A percentile compares a stretch with the other conserved stretches of the same genome.
These are phyloP conservation scores for Proteles cristata DNA, from an alignment of 2,113 vertebrate genomes.

Conservation along the genomic window DNA sequence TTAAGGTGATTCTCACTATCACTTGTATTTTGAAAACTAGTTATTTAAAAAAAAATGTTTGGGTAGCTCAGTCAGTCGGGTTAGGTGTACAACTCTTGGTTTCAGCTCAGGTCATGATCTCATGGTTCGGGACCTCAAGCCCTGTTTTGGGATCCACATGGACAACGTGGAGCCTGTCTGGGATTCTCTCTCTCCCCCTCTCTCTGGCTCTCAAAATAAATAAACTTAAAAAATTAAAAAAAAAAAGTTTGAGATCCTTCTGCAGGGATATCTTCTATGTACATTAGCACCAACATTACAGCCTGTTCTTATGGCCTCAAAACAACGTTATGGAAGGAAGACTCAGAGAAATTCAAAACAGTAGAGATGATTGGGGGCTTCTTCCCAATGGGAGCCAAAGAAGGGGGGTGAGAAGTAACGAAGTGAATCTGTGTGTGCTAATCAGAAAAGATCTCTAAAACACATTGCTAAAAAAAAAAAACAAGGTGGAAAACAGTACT, in stretches of 20 bases:
- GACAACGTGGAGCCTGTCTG: no score
- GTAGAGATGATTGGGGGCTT: background rate
- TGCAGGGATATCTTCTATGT: background rate
- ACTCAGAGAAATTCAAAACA: background rate
- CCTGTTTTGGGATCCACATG: no score
- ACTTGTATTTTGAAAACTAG: background rate
- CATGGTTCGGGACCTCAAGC: no score
- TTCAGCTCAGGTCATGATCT: no score
- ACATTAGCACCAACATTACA: background rate
- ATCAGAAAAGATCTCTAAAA: background rate
- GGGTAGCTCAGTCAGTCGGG: no score
- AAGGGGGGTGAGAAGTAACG: background rate
- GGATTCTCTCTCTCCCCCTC: no score
- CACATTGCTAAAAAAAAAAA: background rate
- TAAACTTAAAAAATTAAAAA: background rate
- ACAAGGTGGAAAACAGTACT: background rate
- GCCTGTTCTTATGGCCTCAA: background rate
- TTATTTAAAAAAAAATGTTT: background rate
- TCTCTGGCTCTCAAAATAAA: no score
- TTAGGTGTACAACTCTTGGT: no score
- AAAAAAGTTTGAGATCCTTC: background rate
- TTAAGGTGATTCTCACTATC: background rate
- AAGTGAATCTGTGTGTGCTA: background rate
- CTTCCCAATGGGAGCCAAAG: constrained; percentile 13
- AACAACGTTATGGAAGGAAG: background rate